Evolutionary conservation across 2,888 invertebrate genomes (phyloP).

Genomic region (Diarsia dahlii): DNA sequence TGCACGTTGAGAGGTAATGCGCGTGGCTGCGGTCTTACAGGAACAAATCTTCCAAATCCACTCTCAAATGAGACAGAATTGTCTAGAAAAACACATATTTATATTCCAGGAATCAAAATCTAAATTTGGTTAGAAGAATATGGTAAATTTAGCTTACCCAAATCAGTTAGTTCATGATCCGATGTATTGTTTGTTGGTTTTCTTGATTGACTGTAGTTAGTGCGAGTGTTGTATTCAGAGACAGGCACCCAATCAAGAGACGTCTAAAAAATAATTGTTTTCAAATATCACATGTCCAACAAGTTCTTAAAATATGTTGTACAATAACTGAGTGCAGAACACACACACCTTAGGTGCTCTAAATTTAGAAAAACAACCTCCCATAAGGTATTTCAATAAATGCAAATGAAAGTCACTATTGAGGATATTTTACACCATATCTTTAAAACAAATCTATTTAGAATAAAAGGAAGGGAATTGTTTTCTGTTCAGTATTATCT

Average conservation of each 20-base stretch:
- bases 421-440: constrained; percentile 37
- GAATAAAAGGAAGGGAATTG: constrained; percentile 48
- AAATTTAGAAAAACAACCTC: constrained; percentile 88
- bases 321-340: constrained; percentile 47
- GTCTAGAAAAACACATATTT: constrained; percentile 77
- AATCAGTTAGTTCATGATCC: constrained; percentile 87
- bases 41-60: constrained; percentile 89
- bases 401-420: constrained; percentile 39
- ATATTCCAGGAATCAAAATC: constrained; percentile 29
- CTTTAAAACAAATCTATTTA: constrained; percentile 38
- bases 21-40: constrained; percentile 88
- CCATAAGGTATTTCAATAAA: constrained; percentile 78
- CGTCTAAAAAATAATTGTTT: constrained; percentile 81
- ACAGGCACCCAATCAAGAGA: constrained; percentile 90
- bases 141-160: constrained; percentile 79
- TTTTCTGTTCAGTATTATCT: constrained; percentile 54
- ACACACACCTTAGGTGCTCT: constrained; percentile 85
- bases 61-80: constrained; percentile 86
- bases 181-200: constrained; percentile 88
- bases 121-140: constrained; percentile 35
- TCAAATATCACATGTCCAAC: constrained; percentile 45
- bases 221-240: constrained; percentile 87
- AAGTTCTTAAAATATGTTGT: constrained; percentile 49
- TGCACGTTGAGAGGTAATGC: constrained; percentile 86
- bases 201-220: constrained; percentile 87